Evolutionary conservation across 2,113 vertebrate genomes (phyloP), one percentile per base, ranked within the genome.

Genomic region (Lagopus muta): DNA sequence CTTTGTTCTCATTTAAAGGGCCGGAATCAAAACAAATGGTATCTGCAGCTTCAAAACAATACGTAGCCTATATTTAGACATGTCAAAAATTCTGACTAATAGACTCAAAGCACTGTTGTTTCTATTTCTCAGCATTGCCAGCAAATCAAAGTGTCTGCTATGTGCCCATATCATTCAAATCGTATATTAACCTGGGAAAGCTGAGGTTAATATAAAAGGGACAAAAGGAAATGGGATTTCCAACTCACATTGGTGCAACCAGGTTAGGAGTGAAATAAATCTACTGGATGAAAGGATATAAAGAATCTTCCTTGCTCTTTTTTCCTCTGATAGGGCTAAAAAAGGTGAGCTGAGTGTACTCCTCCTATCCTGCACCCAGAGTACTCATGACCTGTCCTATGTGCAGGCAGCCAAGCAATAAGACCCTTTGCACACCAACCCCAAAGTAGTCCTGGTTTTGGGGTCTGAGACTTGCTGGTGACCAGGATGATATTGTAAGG

Each of bases 1-100:
- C 85, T 88, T 78, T 93, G 93, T 34, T 95, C 85, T 91, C 82
- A 77, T 91, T 86, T 91, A 45, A 65, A 74, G 66, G 27, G n/a
- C 42, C 2, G 5, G 48, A 95, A 93, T 85, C 65, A 90, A 88
- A 94, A 88, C 48, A 88, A 94, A 78, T 43, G 25, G 66, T 70
- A 74, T 95, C 80, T 95, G 55, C 66, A 85, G 80, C 71, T 71
- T 85, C 66, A 78, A 82, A 85, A 82, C 76, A 78, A 86, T 62
- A 58, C 27, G 21, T 8, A 66, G 50, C 60, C 76, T 93, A 70
- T 91, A 82, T 82, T 86, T 93, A 93, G 43, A 70, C 19, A 65
- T 16, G 34, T 82, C 84, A 88, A 57, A 74, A 86, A 55, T 91
- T 74, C 85, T 70, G 66, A 34, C 38, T 14, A 73, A n/a, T 32